Evolutionary conservation across 2,113 vertebrate species (phyloP).

Genomic region (Perccottus glenii): DNA sequence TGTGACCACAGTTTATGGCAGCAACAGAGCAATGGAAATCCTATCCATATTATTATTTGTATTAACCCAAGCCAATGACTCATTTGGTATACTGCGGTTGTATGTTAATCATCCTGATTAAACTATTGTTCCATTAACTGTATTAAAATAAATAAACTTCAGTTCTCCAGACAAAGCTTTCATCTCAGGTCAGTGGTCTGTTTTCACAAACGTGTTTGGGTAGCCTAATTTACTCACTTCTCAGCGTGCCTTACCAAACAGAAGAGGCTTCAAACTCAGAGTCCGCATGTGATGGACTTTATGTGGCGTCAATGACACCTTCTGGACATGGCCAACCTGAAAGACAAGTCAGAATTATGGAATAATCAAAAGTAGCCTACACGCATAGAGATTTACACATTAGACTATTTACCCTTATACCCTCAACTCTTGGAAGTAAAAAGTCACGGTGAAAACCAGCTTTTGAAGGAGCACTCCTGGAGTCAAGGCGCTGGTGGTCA

Average conservation of each 20-base stretch:
- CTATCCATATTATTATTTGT: too few species aligned
- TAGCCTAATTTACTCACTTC: neutral
- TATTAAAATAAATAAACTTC: too few species aligned
- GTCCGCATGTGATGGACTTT: conserved; percentile 88
- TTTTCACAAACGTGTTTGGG: too few species aligned
- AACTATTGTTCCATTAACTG: too few species aligned
- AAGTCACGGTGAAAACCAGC: conserved; percentile 51
- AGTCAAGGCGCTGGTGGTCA: conserved; percentile 38
- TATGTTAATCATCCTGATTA: too few species aligned
- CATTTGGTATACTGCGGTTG: too few species aligned
- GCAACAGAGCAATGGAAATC: too few species aligned
- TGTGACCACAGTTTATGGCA: too few species aligned
- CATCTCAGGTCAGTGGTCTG: too few species aligned
- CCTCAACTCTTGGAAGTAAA: conserved; percentile 87
- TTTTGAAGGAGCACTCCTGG: conserved; percentile 46
- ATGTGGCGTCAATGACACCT: conserved; percentile 85
- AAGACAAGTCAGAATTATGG: conserved; percentile 4
- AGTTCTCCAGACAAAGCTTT: too few species aligned
- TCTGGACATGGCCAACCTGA: conserved; percentile 93
- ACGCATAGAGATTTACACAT: neutral
- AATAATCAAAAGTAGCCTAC: neutral
- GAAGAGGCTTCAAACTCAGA: conserved; percentile 92
- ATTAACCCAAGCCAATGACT: too few species aligned
- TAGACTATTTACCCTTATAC: conserved; percentile 87
- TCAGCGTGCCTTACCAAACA: conserved; percentile 86